These are phyloP conservation scores for Neogale vison DNA, from an alignment of 2,113 vertebrate species.

Conservation along the genomic window DNA sequence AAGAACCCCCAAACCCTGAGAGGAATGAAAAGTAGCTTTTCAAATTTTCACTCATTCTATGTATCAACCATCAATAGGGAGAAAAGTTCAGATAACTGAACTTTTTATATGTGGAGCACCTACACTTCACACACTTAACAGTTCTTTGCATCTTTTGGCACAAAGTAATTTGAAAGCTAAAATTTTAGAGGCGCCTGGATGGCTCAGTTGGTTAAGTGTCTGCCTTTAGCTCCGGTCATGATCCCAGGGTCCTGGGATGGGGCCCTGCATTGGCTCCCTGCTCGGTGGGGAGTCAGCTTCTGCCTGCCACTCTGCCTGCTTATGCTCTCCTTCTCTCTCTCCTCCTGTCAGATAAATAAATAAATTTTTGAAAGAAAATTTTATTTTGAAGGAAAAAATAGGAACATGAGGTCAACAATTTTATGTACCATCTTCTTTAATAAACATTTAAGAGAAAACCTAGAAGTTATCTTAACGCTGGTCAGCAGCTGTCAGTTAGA, in stretches of 20 bases:
- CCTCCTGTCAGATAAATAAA: background rate
- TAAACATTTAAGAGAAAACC: background rate
- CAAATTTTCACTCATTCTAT: background rate
- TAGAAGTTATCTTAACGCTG: background rate
- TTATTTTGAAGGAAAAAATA: constrained; percentile 35
- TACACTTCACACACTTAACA: background rate
- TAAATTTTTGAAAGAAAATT: background rate
- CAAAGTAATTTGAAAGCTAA: background rate
- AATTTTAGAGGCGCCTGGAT: background rate
- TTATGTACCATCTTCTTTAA: background rate
- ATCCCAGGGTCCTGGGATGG: background rate
- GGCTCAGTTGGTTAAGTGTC: background rate
- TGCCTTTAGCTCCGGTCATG: background rate
- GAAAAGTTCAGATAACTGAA: background rate
- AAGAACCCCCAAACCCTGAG: background rate
- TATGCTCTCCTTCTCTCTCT: background rate
- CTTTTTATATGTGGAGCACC: background rate
- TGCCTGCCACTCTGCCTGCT: background rate
- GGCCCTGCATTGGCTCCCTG: background rate
- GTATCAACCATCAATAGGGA: background rate
- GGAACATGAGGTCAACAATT: background rate
- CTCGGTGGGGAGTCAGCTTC: background rate
- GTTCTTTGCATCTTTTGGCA: background rate
- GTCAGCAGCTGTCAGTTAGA: background rate
- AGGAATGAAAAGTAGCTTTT: background rate